Evolutionary conservation across 2,113 vertebrate species (phyloP).

Genomic region (Centropus bengalensis): DNA sequence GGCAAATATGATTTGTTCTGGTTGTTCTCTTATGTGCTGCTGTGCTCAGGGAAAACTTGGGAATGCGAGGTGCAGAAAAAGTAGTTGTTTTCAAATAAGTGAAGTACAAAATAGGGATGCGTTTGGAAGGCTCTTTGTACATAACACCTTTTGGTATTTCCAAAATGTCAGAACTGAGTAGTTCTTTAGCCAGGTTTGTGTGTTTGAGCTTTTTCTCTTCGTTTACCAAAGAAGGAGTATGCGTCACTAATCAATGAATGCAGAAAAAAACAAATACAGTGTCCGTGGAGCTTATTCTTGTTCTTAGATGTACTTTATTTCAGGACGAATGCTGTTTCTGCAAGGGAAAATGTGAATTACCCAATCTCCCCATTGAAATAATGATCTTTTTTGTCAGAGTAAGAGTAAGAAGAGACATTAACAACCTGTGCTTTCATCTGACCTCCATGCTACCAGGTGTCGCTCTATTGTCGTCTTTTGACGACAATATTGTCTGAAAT

Average conservation of each 20-base stretch:
- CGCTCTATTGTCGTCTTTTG: neutral
- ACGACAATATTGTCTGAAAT: too few species aligned
- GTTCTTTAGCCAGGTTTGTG: neutral
- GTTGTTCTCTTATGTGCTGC: neutral
- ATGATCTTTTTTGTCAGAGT: neutral
- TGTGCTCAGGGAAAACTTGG: neutral
- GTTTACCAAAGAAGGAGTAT: neutral
- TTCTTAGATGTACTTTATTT: neutral
- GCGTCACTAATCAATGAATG: neutral
- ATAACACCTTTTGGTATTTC: neutral
- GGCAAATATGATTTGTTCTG: neutral
- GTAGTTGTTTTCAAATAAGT: neutral
- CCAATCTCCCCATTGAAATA: neutral
- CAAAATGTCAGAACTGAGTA: neutral
- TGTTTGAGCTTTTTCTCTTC: constrained; percentile 6
- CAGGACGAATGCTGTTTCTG: neutral
- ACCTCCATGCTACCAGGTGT: neutral
- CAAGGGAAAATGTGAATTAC: neutral
- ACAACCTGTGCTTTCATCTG: neutral
- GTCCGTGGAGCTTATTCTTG: neutral
- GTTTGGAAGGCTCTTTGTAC: neutral
- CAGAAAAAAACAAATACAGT: neutral
- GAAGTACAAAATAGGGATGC: neutral
- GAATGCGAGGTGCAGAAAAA: neutral
- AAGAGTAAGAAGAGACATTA: neutral